A percentile compares a stretch with the other conserved stretches of the same genome.
Conservation (phyloP, 2,797 vertebrate species). For the Enteromius treurensis region DNA sequence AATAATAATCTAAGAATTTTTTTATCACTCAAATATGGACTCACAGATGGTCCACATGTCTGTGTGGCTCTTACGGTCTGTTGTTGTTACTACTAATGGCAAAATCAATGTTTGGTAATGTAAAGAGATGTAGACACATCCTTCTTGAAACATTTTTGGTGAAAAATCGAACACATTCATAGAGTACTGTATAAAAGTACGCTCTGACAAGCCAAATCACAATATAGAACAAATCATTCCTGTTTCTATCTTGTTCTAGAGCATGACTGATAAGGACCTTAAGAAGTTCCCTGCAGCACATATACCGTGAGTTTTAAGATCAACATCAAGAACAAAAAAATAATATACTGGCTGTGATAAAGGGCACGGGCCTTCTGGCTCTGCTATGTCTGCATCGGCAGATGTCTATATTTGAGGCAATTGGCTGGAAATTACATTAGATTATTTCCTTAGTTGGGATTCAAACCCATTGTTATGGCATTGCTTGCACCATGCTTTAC, state of each 20-base stretch:
- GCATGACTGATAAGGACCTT: conserved; percentile 86
- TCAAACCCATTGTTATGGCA: background rate
- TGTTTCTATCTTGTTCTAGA: conserved; percentile 73
- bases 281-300: conserved; percentile 62
- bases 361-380: background rate
- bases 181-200: background rate
- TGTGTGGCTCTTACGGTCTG: background rate
- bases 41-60: background rate
- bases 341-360: background rate
- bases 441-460: background rate
- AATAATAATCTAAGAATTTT: background rate
- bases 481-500: background rate
- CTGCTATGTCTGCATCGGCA: background rate
- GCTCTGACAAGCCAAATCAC: background rate
- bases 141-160: background rate
- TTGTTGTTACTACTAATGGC: background rate
- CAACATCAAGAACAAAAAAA: background rate
- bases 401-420: background rate
- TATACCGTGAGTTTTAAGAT: conserved; percentile 61
- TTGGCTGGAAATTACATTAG: background rate
- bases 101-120: background rate
- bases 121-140: background rate
- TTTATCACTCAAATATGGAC: background rate
- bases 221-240: background rate
- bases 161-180: background rate